A percentile compares a stretch with the other conserved stretches of the same genome.
These are phyloP conservation scores for Dolichotis patagonum DNA, from an alignment of 2,113 vertebrate species.

Conservation along the genomic window DNA sequence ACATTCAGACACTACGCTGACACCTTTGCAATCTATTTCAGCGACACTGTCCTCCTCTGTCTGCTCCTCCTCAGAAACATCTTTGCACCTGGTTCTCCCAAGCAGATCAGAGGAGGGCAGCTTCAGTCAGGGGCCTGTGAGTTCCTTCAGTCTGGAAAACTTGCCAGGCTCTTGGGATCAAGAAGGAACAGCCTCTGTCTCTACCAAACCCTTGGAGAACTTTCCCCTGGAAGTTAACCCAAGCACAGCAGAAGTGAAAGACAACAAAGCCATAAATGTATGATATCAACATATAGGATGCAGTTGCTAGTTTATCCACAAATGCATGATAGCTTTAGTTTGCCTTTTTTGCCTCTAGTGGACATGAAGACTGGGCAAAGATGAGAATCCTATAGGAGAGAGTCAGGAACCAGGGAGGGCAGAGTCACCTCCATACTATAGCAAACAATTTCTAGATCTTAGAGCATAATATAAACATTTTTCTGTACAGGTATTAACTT, in stretches of 20 bases:
- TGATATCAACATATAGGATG: slow-evolving; percentile 74
- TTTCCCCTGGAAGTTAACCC: slow-evolving; percentile 82
- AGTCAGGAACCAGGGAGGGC: slow-evolving; percentile 32
- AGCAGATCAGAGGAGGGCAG: slow-evolving; percentile 88
- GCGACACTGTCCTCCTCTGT: slow-evolving; percentile 88
- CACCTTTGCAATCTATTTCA: slow-evolving; percentile 90
- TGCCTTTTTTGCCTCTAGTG: slow-evolving; percentile 71
- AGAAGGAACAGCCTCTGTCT: slow-evolving; percentile 74
- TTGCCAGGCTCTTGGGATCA: slow-evolving; percentile 86
- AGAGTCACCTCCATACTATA: slow-evolving; percentile 60
- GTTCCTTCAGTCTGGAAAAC: slow-evolving; percentile 89
- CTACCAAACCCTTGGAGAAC: slow-evolving; percentile 82
- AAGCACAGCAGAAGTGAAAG: slow-evolving; percentile 85
- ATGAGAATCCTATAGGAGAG: slow-evolving; percentile 50
- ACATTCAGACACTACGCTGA: slow-evolving; percentile 86
- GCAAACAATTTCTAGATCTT: slow-evolving; percentile 83
- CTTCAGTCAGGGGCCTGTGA: slow-evolving; percentile 85
- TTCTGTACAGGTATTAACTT: slow-evolving; percentile 82
- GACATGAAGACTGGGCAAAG: slow-evolving; percentile 43
- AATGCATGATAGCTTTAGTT: slow-evolving; percentile 79
- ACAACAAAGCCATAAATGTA: slow-evolving; percentile 86
- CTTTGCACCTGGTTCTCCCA: slow-evolving; percentile 86
- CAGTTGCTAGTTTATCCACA: slow-evolving; percentile 67
- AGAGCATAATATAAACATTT: slow-evolving; percentile 82
- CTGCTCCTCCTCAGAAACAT: slow-evolving; percentile 88